phyloP scores from a whole-genome alignment of 30 jellyfish, hydroid and myxozoan species.

The Chrysaora quinquecirrha region DNA sequence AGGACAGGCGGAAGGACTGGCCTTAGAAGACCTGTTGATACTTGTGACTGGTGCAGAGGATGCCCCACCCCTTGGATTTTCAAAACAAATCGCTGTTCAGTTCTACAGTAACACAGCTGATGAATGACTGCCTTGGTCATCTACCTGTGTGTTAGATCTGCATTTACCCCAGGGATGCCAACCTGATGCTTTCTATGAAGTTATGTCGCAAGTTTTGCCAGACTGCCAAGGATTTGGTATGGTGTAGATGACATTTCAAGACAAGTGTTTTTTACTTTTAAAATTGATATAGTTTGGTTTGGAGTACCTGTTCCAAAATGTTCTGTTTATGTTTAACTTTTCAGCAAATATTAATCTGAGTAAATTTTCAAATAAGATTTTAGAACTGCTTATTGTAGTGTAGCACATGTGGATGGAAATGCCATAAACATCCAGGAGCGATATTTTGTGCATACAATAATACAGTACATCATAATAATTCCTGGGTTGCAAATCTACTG shows the following conservation, averaged over 20 bases:
- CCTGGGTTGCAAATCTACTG: too few species aligned
- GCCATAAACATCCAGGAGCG: slow-evolving; percentile 1
- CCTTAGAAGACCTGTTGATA: slow-evolving; percentile 31
- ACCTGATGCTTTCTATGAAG: slow-evolving; percentile 28
- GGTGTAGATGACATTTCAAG: slow-evolving; percentile 8
- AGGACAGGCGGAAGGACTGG: slow-evolving; percentile 26
- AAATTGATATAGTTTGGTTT: slow-evolving; percentile 5
- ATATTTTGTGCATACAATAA: too few species aligned
- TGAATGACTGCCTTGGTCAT: slow-evolving; percentile 46
- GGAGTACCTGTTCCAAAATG: slow-evolving; percentile 8
- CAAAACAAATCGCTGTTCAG: slow-evolving; percentile 22
- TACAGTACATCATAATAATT: too few species aligned
- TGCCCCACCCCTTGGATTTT: slow-evolving; percentile 41
- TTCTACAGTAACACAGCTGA: slow-evolving; percentile 27
- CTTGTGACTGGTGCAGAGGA: slow-evolving; percentile 42
- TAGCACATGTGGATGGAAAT: background rate
- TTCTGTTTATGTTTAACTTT: slow-evolving; percentile 8
- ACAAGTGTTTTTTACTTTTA: slow-evolving; percentile 1
- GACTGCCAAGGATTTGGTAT: slow-evolving; percentile 31
- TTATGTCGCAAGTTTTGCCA: slow-evolving; percentile 2
- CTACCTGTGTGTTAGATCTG: slow-evolving; percentile 30
- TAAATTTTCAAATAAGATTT: background rate
- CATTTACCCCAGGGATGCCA: slow-evolving; percentile 39
- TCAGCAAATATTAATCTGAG: background rate
- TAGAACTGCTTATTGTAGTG: background rate